A percentile compares a stretch with the other conserved stretches of the same genome.
Conservation (phyloP, 2,797 vertebrate genomes). For the Molossus alvarezi region DNA sequence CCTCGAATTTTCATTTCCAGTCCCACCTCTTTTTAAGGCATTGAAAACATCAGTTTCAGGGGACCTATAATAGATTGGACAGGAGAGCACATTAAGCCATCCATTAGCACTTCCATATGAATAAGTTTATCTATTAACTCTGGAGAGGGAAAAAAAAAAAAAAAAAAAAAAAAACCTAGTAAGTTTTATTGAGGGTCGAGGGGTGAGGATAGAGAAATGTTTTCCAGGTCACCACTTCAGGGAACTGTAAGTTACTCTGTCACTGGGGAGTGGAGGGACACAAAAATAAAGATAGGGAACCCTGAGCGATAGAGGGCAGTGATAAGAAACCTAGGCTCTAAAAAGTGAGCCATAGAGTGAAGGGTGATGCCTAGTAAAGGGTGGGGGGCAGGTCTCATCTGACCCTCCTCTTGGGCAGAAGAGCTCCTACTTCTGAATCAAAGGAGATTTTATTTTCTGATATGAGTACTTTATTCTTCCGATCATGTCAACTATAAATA, state of each 20-base stretch:
- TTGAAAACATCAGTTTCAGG: neutral
- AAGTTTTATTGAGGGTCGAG: neutral
- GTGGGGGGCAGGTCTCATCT: accelerated
- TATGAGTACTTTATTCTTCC: conserved; percentile 6
- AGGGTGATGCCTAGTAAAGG: neutral
- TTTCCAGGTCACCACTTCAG: neutral
- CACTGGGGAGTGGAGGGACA: neutral
- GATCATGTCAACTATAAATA: neutral
- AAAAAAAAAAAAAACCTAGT: neutral
- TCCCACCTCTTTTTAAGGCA: neutral
- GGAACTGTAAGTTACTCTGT: neutral
- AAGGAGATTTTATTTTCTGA: neutral
- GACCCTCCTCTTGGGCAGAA: neutral
- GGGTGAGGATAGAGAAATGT: neutral
- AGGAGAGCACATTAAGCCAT: conserved; percentile 3
- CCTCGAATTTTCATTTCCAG: neutral
- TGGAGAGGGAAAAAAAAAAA: neutral
- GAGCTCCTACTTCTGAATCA: neutral
- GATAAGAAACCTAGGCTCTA: neutral
- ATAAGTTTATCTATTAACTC: neutral
- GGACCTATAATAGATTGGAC: neutral
- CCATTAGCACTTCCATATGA: neutral
- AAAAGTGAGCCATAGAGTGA: accelerated
- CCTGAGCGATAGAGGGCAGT: neutral
- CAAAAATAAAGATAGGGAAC: neutral